phyloP scores from a whole-genome alignment of 2,888 invertebrate species.

The Tyria jacobaeae region DNA sequence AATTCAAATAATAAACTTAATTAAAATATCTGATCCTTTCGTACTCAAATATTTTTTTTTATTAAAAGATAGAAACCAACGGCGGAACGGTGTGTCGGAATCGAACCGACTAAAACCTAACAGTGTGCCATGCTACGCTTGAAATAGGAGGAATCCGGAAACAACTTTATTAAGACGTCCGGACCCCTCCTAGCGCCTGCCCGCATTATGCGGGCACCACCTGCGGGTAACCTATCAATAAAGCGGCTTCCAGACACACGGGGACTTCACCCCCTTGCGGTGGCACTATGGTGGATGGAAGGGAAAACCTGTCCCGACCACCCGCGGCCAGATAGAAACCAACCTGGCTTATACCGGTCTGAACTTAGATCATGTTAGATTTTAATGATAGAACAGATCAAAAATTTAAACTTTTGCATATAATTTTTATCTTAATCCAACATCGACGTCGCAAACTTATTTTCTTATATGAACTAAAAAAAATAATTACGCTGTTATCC shows the following conservation, averaged over 20 bases:
- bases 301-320: too few relatives aligned
- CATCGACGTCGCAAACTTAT: conserved; percentile 95
- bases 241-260: too few relatives aligned
- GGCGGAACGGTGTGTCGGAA: not conserved
- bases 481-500: conserved; percentile 95
- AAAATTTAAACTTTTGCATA: conserved; percentile 89
- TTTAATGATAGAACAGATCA: conserved; percentile 94
- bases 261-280: too few relatives aligned
- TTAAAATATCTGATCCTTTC: conserved; percentile 90
- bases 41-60: conserved; percentile 89
- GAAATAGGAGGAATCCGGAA: not conserved
- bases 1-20: conserved; percentile 76
- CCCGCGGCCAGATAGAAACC: too few relatives aligned
- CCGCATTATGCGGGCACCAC: too few relatives aligned
- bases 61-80: conserved; percentile 88
- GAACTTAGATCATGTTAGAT: conserved; percentile 96
- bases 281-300: too few relatives aligned
- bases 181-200: too few relatives aligned
- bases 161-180: too few relatives aligned
- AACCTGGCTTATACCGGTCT: conserved; percentile 95
- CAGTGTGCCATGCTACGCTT: not conserved
- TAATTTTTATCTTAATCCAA: conserved; percentile 92
- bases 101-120: not conserved
- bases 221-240: too few relatives aligned
- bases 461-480: conserved; percentile 91